These are phyloP conservation scores for Marronus borbonicus DNA, from an alignment of 2,888 invertebrate species.

Conservation along the genomic window DNA sequence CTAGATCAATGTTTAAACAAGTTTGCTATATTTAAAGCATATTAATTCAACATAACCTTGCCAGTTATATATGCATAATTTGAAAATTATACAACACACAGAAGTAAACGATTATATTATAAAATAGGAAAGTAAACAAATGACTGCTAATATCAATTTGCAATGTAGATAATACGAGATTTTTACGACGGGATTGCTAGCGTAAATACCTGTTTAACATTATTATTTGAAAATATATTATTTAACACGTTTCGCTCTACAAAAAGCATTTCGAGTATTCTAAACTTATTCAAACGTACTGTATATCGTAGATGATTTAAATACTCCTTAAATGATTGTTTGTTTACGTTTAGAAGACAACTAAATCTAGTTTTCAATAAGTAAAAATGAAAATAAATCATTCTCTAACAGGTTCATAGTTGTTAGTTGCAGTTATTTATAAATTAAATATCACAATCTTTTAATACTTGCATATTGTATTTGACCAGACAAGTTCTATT, in stretches of 20 bases:
- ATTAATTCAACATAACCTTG: conserved; percentile 20
- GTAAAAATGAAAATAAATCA: no score
- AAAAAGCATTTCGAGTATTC: background rate
- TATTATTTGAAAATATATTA: background rate
- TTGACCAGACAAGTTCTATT: no score
- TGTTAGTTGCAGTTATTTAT: conserved; percentile 5
- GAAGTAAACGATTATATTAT: background rate
- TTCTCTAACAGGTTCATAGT: no score
- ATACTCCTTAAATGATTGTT: background rate
- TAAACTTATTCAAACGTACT: background rate
- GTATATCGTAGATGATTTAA: no score
- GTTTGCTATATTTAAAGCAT: background rate
- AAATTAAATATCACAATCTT: no score
- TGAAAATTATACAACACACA: conserved; percentile 29
- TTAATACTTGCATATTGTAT: no score
- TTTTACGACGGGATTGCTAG: background rate
- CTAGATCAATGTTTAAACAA: background rate
- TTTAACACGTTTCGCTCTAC: no score
- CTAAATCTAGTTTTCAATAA: no score
- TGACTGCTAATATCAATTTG: conserved; percentile 8
- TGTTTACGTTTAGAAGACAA: background rate
- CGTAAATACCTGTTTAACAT: background rate
- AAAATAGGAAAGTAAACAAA: background rate
- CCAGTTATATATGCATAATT: conserved; percentile 27
- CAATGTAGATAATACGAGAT: background rate